Percentiles rank a stretch among this genome's conserved stretches.
phyloP scores from a whole-genome alignment of 2,113 vertebrate genomes.

The Hoplias malabaricus region DNA sequence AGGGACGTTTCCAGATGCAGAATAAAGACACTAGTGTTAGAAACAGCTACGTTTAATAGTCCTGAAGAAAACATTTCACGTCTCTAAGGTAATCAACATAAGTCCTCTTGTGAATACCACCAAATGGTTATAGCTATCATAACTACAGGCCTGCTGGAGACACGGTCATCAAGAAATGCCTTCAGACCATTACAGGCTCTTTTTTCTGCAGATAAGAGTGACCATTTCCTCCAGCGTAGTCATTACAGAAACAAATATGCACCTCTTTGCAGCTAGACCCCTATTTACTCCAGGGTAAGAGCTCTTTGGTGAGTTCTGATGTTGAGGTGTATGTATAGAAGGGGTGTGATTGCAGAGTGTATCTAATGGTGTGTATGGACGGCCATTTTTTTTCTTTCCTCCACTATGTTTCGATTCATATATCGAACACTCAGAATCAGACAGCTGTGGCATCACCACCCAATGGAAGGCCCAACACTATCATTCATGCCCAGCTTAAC shows the following conservation, averaged over 20 bases:
- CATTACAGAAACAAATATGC: constrained; percentile 37
- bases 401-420: background rate
- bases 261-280: constrained; percentile 15
- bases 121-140: background rate
- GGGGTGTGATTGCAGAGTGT: constrained; percentile 23
- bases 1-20: too few species aligned
- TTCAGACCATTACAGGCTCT: background rate
- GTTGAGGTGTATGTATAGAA: constrained; percentile 7
- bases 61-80: background rate
- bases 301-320: background rate
- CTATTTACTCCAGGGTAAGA: constrained; percentile 16
- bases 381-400: background rate
- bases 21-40: too few species aligned
- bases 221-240: constrained; percentile 11
- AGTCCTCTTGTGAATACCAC: background rate
- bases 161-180: background rate
- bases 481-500: background rate
- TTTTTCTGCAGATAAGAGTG: constrained; percentile 22
- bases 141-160: background rate
- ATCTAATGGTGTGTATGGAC: constrained; percentile 12
- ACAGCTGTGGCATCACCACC: too few species aligned
- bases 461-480: too few species aligned
- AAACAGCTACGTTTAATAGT: background rate
- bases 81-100: constrained; percentile 5
- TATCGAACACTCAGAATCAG: too few species aligned